Conservation (phyloP, 92 coral and sea anemone species). For the Paramuricea clavata region DNA sequence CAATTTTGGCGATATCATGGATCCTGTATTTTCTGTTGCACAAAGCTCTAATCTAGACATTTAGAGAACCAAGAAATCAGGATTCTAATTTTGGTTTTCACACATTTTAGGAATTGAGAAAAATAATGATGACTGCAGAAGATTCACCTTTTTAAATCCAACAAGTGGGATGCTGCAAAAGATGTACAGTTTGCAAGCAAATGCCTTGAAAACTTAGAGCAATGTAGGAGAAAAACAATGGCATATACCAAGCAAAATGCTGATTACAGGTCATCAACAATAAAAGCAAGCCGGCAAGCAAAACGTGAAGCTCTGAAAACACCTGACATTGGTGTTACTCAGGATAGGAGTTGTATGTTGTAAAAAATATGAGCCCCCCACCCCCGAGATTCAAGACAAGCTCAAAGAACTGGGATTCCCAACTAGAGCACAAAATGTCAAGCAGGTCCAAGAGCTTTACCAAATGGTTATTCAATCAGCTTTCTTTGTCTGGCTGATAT, state of each 20-base stretch:
- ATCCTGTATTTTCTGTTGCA: too few species aligned
- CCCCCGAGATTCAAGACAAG: background rate
- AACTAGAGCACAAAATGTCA: background rate
- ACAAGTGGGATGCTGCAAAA: slow-evolving; percentile 2
- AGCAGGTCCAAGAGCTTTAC: slow-evolving; percentile 3
- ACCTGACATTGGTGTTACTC: background rate
- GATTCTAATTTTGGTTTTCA: too few species aligned
- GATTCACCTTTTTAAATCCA: slow-evolving; percentile 1
- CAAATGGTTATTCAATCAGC: too few species aligned
- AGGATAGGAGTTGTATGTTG: background rate
- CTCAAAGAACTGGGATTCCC: background rate
- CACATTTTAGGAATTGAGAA: background rate
- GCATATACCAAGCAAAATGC: background rate
- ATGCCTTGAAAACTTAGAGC: background rate
- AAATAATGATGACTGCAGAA: background rate
- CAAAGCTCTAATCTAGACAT: too few species aligned
- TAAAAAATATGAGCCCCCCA: background rate
- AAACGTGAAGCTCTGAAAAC: too few species aligned
- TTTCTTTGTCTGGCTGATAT: too few species aligned
- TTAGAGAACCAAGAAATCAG: too few species aligned
- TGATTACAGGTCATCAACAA: background rate
- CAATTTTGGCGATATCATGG: too few species aligned
- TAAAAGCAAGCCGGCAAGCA: background rate
- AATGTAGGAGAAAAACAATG: background rate
- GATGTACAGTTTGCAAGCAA: background rate